Evolutionary conservation across 2,888 invertebrate genomes (phyloP).

Genomic region (Andrena hattorfiana): DNA sequence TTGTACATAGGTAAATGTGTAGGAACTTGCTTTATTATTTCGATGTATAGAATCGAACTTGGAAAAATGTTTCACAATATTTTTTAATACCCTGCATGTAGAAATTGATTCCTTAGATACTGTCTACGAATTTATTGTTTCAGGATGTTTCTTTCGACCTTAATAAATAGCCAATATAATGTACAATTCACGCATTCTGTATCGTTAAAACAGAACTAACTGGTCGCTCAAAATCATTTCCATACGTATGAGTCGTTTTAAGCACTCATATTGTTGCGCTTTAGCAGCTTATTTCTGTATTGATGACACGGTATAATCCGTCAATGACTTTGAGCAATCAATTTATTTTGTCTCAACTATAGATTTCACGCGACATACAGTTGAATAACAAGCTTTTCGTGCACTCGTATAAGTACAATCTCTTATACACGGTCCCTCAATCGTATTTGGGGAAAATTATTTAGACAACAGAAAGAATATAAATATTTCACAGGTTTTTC

Average conservation of each 20-base stretch:
- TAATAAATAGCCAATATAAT: slow-evolving; percentile 5
- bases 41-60: too few relatives aligned
- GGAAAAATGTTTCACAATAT: too few relatives aligned
- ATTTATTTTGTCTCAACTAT: slow-evolving; percentile 8
- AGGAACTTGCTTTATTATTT: too few relatives aligned
- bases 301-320: too few relatives aligned
- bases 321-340: too few relatives aligned
- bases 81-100: not conserved
- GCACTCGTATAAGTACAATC: not conserved
- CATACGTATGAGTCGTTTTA: too few relatives aligned
- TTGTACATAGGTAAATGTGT: too few relatives aligned
- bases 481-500: not conserved
- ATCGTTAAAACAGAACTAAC: too few relatives aligned
- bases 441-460: slow-evolving; percentile 17
- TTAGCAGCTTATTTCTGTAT: too few relatives aligned
- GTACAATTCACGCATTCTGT: not conserved
- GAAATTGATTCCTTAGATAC: slow-evolving; percentile 14
- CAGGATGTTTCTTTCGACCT: slow-evolving; percentile 11
- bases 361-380: slow-evolving; percentile 1
- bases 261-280: too few relatives aligned
- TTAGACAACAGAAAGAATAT: slow-evolving; percentile 10
- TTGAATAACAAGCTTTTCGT: slow-evolving; percentile 9
- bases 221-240: too few relatives aligned
- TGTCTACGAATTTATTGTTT: not conserved
- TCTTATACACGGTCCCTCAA: slow-evolving; percentile 1